Conservation (phyloP, 2,797 vertebrate genomes). For the Argya squamiceps region DNA sequence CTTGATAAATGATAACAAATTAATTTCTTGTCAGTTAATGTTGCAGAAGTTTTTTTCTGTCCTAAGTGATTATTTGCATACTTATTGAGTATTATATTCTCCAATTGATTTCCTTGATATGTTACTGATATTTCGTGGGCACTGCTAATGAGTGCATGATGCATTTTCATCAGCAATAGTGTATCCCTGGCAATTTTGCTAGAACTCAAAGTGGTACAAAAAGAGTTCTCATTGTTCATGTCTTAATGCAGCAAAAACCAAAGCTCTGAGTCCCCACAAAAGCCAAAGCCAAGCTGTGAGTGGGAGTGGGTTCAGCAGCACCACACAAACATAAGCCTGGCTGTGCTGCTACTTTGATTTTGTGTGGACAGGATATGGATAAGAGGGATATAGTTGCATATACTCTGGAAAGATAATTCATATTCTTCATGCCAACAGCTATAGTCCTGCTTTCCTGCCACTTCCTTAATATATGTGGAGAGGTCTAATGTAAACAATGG, state of each 20-base stretch:
- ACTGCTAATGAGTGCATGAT: not conserved
- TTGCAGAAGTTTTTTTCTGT: slow-evolving; percentile 7
- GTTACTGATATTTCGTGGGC: not conserved
- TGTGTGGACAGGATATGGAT: not conserved
- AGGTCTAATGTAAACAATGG: not conserved
- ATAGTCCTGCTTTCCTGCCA: not conserved
- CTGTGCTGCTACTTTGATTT: not conserved
- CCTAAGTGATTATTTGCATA: not conserved
- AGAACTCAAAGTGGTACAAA: not conserved
- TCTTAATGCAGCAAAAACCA: not conserved
- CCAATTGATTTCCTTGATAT: not conserved
- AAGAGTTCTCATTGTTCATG: not conserved
- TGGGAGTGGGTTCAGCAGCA: not conserved
- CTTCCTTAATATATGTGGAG: not conserved
- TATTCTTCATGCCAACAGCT: not conserved
- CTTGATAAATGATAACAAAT: not conserved
- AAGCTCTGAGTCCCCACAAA: not conserved
- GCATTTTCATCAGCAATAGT: not conserved
- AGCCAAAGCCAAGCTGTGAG: not conserved
- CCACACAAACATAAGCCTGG: not conserved
- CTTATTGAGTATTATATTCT: not conserved
- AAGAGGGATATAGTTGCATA: not conserved
- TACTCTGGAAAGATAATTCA: not conserved
- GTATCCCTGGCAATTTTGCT: not conserved
- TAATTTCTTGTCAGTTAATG: not conserved